phyloP scores from a whole-genome alignment of 2,888 invertebrate species.

The Pterostichus madidus region DNA sequence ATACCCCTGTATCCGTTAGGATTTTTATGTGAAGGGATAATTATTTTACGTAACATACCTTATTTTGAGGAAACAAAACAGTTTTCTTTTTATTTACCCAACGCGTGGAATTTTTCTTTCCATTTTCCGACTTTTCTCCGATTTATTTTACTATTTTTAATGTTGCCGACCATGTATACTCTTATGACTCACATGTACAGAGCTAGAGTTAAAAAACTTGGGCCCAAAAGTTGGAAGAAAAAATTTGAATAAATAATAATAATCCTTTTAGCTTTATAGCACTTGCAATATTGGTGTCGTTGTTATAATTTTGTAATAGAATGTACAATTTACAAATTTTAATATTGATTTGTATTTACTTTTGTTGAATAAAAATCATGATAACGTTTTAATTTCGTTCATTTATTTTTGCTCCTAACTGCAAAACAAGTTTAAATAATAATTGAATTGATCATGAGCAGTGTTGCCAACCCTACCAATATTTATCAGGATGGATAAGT shows the following conservation, averaged over 20 bases:
- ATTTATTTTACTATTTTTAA: slow-evolving; percentile 86
- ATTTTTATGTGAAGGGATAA: slow-evolving; percentile 90
- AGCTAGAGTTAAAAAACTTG: slow-evolving; percentile 84
- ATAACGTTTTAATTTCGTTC: not conserved
- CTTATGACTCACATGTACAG: slow-evolving; percentile 93
- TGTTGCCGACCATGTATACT: slow-evolving; percentile 87
- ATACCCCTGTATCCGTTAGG: slow-evolving; percentile 95
- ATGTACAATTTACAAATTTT: slow-evolving; percentile 23
- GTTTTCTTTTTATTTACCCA: slow-evolving; percentile 89
- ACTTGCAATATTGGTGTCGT: slow-evolving; percentile 40
- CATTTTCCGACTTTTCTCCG: slow-evolving; percentile 90
- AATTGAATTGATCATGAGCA: too few relatives aligned
- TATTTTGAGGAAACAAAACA: slow-evolving; percentile 91
- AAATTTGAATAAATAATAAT: slow-evolving; percentile 38
- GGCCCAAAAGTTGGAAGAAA: slow-evolving; percentile 75
- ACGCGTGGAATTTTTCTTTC: slow-evolving; percentile 91
- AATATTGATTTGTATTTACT: slow-evolving; percentile 45
- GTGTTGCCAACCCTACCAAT: too few relatives aligned
- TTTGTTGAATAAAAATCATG: slow-evolving; percentile 55
- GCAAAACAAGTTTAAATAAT: too few relatives aligned
- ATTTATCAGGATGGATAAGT: too few relatives aligned
- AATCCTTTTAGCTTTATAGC: slow-evolving; percentile 6
- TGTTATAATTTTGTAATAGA: slow-evolving; percentile 21
- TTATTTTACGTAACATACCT: slow-evolving; percentile 90
- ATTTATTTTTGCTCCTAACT: too few relatives aligned